Base-by-base conservation (phyloP, 1,140 invertebrate species). In the Philaenus spumarius region DNA sequence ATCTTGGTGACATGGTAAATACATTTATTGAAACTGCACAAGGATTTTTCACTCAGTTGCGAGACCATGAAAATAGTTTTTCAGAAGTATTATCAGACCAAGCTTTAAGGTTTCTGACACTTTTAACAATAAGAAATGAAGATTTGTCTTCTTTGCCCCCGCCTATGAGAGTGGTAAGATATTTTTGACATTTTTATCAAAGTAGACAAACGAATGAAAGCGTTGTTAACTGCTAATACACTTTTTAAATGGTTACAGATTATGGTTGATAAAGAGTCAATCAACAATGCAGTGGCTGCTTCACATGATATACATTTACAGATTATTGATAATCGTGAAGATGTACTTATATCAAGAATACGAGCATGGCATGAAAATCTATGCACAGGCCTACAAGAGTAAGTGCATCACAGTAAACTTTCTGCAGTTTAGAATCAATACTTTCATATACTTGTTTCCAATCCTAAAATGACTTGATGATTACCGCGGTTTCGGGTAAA, bases 271-370 rank as follows among this genome's bases (percentile, higher is more conserved):
- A 84, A 86, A 62, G 88, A 92, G 55, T 75, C 77, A 15, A 73
- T 93, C 37, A 78, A 79, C 60, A 84, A 84, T 65, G 78, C 83
- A 23, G 75, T 92, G 7, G 79, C 78, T 14, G 73, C 82, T 11
- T 90, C 88, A 9, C 84, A 87, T 48, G 83, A 90, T 66, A 70
- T 80, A 17, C 91, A 93, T 65, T 62, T 75, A 9, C 63, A 77
- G 54, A 80, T 85, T 53, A 89, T 95, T 50, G 87, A 93, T 71
- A 77, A 78, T 24, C 78, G 86, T 14, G 89, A 93, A 72, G 88
- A 93, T 71, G 72, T 75, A 35, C 76, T 93, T 40, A 77, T 82
- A 37, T 80, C 73, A 1, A 74, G 84, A 20, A 79, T 88, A 26
- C 83, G 82, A 62, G 72, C 75, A 12, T 93, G 90, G 81, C 69